A percentile compares a stretch with the other conserved stretches of the same genome.
These are phyloP conservation scores for Rutpela maculata DNA, from an alignment of 2,888 invertebrate genomes.

Conservation along the genomic window DNA sequence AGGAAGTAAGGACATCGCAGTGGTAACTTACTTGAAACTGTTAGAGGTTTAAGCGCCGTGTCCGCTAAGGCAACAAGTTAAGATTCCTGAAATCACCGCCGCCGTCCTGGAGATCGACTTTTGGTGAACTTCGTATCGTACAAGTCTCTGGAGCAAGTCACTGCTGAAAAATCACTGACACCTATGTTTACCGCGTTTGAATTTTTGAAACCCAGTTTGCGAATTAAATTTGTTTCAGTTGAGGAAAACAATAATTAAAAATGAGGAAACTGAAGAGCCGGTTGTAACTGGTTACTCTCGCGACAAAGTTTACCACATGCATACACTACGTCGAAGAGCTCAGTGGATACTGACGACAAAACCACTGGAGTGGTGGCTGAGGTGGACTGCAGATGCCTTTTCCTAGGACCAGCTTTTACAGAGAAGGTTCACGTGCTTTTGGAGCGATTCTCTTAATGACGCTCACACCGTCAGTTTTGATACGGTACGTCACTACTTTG, in stretches of 20 bases:
- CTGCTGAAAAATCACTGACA: constrained; percentile 54
- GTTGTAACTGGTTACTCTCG: constrained; percentile 55
- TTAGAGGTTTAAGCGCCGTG: constrained; percentile 40
- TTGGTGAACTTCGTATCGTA: constrained; percentile 53
- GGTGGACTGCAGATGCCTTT: constrained; percentile 64
- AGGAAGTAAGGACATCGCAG: constrained; percentile 6
- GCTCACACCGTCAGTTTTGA: constrained; percentile 40
- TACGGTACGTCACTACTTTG: constrained; percentile 46
- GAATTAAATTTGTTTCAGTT: constrained; percentile 18
- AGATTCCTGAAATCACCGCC: constrained; percentile 45
- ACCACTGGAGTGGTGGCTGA: constrained; percentile 59
- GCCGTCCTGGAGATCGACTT: constrained; percentile 56
- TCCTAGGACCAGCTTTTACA: constrained; percentile 64
- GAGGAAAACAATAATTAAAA: constrained; percentile 33
- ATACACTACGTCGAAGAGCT: constrained; percentile 61
- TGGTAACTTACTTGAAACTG: constrained; percentile 53
- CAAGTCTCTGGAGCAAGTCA: constrained; percentile 48
- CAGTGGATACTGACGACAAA: constrained; percentile 62
- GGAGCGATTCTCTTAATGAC: constrained; percentile 39
- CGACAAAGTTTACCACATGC: constrained; percentile 47
- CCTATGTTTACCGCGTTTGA: constrained; percentile 48
- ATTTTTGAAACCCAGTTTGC: constrained; percentile 58
- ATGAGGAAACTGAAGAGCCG: constrained; percentile 53
- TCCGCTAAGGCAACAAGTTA: constrained; percentile 46
- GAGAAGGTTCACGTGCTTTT: constrained; percentile 65